Evolutionary conservation across 2,888 invertebrate species (phyloP).

Genomic region (Euphydryas editha): DNA sequence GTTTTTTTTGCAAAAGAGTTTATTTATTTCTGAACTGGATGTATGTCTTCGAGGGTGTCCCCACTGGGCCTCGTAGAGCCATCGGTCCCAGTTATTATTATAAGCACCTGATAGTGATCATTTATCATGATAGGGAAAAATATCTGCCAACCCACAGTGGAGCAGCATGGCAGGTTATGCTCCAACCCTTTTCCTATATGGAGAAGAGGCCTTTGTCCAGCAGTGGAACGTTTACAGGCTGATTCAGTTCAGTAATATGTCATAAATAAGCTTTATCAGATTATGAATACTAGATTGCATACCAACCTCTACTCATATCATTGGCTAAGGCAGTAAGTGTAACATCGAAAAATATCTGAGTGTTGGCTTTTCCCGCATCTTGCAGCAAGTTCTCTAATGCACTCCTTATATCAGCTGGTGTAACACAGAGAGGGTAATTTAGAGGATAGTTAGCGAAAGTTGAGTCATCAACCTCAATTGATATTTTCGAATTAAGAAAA

Average conservation of each 20-base stretch:
- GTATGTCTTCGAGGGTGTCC: no score
- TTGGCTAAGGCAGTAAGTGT: constrained; percentile 87
- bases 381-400: constrained; percentile 78
- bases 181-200: no score
- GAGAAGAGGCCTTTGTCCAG: no score
- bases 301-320: constrained; percentile 87
- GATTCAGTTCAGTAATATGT: neutral
- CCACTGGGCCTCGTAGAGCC: no score
- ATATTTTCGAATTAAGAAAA: constrained; percentile 85
- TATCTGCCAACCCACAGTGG: no score
- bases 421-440: constrained; percentile 82
- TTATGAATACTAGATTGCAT: neutral
- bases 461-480: constrained; percentile 85
- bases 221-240: no score
- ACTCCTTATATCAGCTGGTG: constrained; percentile 72
- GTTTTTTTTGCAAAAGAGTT: no score
- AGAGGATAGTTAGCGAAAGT: constrained; percentile 82
- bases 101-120: no score
- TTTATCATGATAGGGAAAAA: no score
- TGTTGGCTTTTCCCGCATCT: constrained; percentile 85
- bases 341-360: constrained; percentile 88
- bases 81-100: no score
- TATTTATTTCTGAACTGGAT: no score
- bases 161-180: no score
- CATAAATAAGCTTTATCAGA: neutral